Conservation (phyloP, 53 echinoderm and acorn worm species). For the Stichopus horrens region DNA sequence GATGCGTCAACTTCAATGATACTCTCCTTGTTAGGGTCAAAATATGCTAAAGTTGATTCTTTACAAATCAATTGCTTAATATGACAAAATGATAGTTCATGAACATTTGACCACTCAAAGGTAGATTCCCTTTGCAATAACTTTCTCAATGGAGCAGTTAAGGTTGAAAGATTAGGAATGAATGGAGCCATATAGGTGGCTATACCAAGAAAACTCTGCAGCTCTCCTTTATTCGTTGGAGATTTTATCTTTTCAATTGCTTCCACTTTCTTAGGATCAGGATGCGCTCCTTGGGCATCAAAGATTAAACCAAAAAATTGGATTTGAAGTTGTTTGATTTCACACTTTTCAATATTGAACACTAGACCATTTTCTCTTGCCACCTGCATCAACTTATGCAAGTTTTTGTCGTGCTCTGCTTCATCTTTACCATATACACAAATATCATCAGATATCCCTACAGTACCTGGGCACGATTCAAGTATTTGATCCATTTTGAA, state of each 20-base stretch:
- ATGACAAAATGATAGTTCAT: slow-evolving; percentile 49
- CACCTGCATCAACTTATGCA: slow-evolving; percentile 50
- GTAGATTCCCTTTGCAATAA: background rate
- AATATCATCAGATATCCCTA: slow-evolving; percentile 68
- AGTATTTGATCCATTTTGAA: slow-evolving; percentile 68
- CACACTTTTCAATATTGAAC: slow-evolving; percentile 60
- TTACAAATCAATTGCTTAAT: slow-evolving; percentile 57
- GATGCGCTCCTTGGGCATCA: slow-evolving; percentile 57
- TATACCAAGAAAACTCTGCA: slow-evolving; percentile 63
- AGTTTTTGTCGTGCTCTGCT: slow-evolving; percentile 48
- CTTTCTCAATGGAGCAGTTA: slow-evolving; percentile 57
- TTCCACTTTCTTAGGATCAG: slow-evolving; percentile 50
- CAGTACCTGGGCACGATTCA: slow-evolving; percentile 59
- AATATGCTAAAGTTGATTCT: slow-evolving; percentile 62
- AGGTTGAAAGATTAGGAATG: slow-evolving; percentile 60
- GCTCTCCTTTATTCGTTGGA: slow-evolving; percentile 41
- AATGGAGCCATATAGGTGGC: slow-evolving; percentile 76
- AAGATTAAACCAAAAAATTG: slow-evolving; percentile 57
- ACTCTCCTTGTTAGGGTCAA: slow-evolving; percentile 63
- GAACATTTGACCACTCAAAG: slow-evolving; percentile 57
- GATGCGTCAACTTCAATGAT: slow-evolving; percentile 65
- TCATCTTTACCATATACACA: slow-evolving; percentile 44
- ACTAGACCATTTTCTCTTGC: slow-evolving; percentile 58
- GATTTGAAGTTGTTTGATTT: slow-evolving; percentile 48
- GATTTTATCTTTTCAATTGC: slow-evolving; percentile 54